A percentile compares a stretch with the other conserved stretches of the same genome.
Conservation (phyloP, 2,888 invertebrate genomes). For the Blastobasis adustella region DNA sequence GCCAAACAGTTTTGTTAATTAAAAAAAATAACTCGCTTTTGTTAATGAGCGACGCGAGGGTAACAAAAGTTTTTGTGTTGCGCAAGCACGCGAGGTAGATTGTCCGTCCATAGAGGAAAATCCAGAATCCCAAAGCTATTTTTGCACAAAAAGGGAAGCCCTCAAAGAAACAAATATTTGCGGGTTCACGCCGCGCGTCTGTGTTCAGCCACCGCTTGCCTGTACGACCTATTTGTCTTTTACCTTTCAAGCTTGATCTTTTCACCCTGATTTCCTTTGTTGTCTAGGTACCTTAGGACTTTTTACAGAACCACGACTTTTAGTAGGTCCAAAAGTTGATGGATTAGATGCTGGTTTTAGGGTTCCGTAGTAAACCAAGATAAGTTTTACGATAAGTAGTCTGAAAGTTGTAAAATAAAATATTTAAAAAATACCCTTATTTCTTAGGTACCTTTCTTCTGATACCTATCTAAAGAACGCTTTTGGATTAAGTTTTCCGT, state of each 20-base stretch:
- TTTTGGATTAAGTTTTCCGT: too few relatives aligned
- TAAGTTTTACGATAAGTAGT: too few relatives aligned
- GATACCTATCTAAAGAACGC: too few relatives aligned
- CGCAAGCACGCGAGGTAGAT: background rate
- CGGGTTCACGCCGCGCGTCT: constrained; percentile 34
- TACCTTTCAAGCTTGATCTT: constrained; percentile 22
- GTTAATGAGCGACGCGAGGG: background rate
- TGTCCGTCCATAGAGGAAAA: constrained; percentile 14
- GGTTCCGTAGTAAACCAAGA: too few relatives aligned
- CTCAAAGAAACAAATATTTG: constrained; percentile 54
- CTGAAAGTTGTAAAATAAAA: too few relatives aligned
- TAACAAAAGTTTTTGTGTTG: background rate
- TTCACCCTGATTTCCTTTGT: constrained; percentile 15
- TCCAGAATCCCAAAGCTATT: constrained; percentile 33
- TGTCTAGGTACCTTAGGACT: background rate
- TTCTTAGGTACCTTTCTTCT: too few relatives aligned
- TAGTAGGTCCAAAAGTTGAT: too few relatives aligned
- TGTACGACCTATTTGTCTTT: constrained; percentile 19
- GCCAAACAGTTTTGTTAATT: too few relatives aligned
- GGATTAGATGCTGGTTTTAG: too few relatives aligned
- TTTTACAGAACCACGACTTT: too few relatives aligned
- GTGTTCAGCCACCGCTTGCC: constrained; percentile 18
- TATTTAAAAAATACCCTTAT: too few relatives aligned
- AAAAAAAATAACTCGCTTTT: background rate
- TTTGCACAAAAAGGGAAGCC: constrained; percentile 35